Conservation (phyloP, 2,113 vertebrate species). For the Grammomys surdaster region DNA sequence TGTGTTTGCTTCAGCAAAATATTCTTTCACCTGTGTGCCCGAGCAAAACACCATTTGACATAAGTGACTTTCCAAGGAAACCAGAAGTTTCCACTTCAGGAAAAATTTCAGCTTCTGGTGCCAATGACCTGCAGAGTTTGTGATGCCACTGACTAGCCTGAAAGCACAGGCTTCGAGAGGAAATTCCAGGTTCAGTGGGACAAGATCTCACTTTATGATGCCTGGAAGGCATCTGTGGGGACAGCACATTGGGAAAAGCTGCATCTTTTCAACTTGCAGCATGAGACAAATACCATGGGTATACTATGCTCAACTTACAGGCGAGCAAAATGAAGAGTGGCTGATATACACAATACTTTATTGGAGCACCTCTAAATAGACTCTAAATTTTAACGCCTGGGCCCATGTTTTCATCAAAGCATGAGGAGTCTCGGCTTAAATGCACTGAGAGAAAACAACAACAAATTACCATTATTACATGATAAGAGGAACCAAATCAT, state of each 20-base stretch:
- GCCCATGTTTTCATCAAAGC: background rate
- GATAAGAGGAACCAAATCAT: background rate
- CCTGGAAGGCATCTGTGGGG: background rate
- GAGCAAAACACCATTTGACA: no score
- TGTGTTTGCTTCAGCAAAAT: no score
- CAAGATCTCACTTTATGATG: background rate
- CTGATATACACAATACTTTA: background rate
- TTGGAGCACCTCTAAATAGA: background rate
- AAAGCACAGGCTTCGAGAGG: background rate
- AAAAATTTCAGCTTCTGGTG: background rate
- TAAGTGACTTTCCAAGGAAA: no score
- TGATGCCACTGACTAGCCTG: background rate
- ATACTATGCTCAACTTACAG: slow-evolving; percentile 11
- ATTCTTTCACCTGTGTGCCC: no score
- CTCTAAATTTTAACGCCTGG: background rate
- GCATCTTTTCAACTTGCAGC: background rate
- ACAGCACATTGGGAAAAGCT: background rate
- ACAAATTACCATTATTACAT: background rate
- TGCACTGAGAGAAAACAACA: background rate
- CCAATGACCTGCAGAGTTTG: background rate
- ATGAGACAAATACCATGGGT: background rate
- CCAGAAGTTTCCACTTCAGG: background rate
- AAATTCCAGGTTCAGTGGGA: background rate
- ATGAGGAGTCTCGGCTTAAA: background rate
- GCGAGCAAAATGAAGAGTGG: slow-evolving; percentile 14